Evolutionary conservation across 2,888 invertebrate genomes (phyloP).

Genomic region (Platycnemis pennipes): DNA sequence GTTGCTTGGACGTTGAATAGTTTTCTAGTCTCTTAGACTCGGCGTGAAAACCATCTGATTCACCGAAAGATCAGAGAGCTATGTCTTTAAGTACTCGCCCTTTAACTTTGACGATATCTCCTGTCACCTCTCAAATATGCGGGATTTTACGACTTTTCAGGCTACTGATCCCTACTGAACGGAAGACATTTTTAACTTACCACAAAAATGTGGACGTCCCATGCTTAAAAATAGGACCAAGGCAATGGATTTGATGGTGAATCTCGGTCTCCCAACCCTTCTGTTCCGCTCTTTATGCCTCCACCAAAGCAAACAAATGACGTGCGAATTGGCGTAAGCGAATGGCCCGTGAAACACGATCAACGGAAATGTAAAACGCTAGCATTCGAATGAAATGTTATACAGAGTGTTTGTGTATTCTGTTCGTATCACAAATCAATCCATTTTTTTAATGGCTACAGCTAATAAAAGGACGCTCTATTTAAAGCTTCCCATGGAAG

Average conservation of each 20-base stretch:
- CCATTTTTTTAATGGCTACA: too few species aligned
- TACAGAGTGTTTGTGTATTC: too few species aligned
- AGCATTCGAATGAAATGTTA: neutral
- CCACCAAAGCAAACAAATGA: neutral
- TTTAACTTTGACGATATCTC: neutral
- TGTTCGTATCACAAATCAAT: too few species aligned
- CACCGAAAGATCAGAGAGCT: too few species aligned
- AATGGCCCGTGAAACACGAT: neutral
- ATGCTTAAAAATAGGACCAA: neutral
- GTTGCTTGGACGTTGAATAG: too few species aligned
- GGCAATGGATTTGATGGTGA: neutral
- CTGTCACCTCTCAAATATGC: neutral
- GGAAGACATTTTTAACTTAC: neutral
- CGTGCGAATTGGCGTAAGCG: neutral
- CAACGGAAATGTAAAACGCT: neutral
- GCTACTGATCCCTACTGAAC: slow-evolving; percentile 1
- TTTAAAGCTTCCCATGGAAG: too few species aligned
- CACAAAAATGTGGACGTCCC: neutral
- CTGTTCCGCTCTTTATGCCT: neutral
- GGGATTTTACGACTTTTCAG: neutral
- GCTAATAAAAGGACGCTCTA: too few species aligned
- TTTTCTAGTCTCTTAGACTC: neutral
- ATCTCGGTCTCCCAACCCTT: neutral
- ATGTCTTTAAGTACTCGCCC: neutral
- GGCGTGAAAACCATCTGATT: too few species aligned